Evolutionary conservation across 2,888 invertebrate genomes (phyloP).

Genomic region (Pegoplata infirma): DNA sequence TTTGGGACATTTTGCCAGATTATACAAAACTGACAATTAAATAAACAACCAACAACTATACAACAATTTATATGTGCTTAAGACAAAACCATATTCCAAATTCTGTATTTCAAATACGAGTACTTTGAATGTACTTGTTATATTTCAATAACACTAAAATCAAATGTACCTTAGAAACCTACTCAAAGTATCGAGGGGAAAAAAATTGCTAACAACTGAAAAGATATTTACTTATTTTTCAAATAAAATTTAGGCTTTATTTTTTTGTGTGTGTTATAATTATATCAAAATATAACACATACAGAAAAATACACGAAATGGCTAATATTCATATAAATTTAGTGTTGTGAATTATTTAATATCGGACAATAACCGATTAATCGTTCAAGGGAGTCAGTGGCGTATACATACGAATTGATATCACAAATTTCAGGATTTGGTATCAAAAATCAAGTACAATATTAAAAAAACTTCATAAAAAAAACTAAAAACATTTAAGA

Average conservation of each 20-base stretch:
- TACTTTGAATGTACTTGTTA: slow-evolving; percentile 42
- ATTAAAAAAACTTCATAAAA: no score
- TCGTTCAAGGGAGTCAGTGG: no score
- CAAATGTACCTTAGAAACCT: slow-evolving; percentile 54
- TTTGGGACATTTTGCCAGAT: slow-evolving; percentile 5
- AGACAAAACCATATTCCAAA: slow-evolving; percentile 1
- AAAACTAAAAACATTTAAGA: no score
- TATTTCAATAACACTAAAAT: slow-evolving; percentile 51
- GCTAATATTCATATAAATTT: not conserved
- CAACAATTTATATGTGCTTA: not conserved
- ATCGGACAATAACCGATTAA: no score
- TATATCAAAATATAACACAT: slow-evolving; percentile 2
- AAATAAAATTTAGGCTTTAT: slow-evolving; percentile 11
- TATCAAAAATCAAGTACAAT: no score
- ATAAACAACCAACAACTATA: not conserved
- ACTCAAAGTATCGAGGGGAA: slow-evolving; percentile 1
- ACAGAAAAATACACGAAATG: not conserved
- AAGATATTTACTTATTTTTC: not conserved
- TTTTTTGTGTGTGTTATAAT: slow-evolving; percentile 9
- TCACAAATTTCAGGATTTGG: no score
- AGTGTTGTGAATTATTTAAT: no score
- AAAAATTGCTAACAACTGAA: not conserved
- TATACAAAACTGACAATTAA: slow-evolving; percentile 23
- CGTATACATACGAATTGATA: no score
- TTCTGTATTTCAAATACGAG: not conserved